Evolutionary conservation across 1,140 invertebrate genomes (phyloP).

Genomic region (Oedothorax gibbosus): DNA sequence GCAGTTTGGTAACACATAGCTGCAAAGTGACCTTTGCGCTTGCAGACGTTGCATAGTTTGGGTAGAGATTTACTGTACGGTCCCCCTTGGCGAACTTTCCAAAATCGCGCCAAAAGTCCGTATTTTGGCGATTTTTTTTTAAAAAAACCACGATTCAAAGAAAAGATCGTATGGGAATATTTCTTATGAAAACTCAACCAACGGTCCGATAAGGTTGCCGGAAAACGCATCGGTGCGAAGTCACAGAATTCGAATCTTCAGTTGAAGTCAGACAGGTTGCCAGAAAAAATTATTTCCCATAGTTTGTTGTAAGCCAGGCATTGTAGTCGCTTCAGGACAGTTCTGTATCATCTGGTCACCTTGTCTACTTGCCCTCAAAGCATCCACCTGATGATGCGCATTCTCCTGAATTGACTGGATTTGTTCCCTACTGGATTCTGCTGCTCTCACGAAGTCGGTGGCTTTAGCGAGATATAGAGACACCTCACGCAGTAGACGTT

Average conservation of each 20-base stretch:
- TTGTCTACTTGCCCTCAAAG: background rate
- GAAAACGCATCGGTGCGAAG: too few species aligned
- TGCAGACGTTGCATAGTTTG: background rate
- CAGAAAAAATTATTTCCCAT: too few species aligned
- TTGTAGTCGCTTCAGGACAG: background rate
- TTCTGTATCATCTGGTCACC: background rate
- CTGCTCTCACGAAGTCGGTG: background rate
- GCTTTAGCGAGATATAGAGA: background rate
- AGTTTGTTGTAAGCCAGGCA: conserved; percentile 12
- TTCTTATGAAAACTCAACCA: too few species aligned
- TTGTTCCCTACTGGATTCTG: conserved; percentile 17
- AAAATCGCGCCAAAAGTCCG: too few species aligned
- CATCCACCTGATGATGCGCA: background rate
- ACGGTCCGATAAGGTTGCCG: too few species aligned
- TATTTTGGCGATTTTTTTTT: too few species aligned
- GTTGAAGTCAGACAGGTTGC: too few species aligned
- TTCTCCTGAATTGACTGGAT: background rate
- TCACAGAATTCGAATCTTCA: too few species aligned
- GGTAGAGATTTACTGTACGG: too few species aligned
- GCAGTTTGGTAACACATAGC: background rate
- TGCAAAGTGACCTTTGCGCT: conserved; percentile 9
- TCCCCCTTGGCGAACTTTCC: too few species aligned
- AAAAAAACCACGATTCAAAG: too few species aligned
- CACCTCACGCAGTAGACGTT: conserved; percentile 33
- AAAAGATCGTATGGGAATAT: too few species aligned